Evolutionary conservation across 2,888 invertebrate genomes (phyloP).

Genomic region (Idaea aversata): DNA sequence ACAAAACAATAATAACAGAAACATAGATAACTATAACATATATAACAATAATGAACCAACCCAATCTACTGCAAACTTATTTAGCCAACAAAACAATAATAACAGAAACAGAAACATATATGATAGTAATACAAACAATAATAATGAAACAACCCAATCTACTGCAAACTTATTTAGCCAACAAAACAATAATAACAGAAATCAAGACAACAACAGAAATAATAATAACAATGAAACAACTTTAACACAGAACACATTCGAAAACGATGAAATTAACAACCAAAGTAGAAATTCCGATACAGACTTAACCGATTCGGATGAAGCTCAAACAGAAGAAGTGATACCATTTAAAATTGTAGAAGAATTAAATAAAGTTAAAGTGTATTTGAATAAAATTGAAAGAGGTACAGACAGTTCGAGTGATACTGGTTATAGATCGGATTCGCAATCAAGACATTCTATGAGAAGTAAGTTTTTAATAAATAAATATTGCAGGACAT

Average conservation of each 20-base stretch:
- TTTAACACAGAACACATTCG: neutral
- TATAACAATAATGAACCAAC: no score
- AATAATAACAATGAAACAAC: neutral
- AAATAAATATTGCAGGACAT: no score
- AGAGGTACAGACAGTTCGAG: slow-evolving; percentile 28
- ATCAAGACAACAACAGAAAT: slow-evolving; percentile 1
- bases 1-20: no score
- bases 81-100: slow-evolving; percentile 2
- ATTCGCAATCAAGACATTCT: slow-evolving; percentile 43
- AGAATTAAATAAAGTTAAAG: slow-evolving; percentile 57
- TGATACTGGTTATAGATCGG: slow-evolving; percentile 60
- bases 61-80: neutral
- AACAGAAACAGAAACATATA: slow-evolving; percentile 7
- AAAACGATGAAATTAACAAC: neutral
- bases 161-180: neutral
- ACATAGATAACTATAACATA: no score
- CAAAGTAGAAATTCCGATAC: slow-evolving; percentile 16
- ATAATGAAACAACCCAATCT: neutral
- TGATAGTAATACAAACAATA: no score
- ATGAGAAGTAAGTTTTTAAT: slow-evolving; percentile 36
- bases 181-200: neutral
- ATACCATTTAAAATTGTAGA: slow-evolving; percentile 64
- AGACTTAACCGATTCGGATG: slow-evolving; percentile 15
- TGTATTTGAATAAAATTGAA: slow-evolving; percentile 40
- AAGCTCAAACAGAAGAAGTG: slow-evolving; percentile 32